Conservation (phyloP, 2,797 vertebrate species). For the Margarornis squamiger region DNA sequence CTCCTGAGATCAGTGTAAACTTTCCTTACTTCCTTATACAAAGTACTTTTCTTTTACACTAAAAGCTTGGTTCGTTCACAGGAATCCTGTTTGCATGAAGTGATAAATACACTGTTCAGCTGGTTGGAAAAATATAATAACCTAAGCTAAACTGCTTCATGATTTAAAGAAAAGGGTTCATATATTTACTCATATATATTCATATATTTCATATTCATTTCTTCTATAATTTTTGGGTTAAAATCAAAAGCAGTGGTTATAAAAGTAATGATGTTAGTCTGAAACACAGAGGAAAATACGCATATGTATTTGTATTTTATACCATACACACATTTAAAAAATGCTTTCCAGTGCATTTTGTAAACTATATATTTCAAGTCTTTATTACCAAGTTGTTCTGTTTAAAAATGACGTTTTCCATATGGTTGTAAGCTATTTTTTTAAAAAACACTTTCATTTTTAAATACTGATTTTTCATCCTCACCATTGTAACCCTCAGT, state of each 20-base stretch:
- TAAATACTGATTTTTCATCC: background rate
- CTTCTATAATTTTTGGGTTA: background rate
- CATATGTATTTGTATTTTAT: background rate
- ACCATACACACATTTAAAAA: background rate
- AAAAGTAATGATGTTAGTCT: background rate
- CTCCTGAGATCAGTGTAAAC: background rate
- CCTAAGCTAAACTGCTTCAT: background rate
- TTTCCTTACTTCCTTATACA: background rate
- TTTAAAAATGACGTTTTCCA: background rate
- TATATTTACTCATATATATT: background rate
- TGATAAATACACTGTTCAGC: background rate
- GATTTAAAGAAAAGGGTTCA: background rate
- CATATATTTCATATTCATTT: background rate
- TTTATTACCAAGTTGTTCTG: background rate
- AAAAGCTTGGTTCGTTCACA: background rate
- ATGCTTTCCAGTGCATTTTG: background rate
- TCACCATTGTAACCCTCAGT: background rate
- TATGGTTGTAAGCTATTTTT: background rate
- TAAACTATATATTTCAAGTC: background rate
- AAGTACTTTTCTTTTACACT: background rate
- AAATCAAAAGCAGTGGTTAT: background rate
- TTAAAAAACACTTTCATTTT: background rate
- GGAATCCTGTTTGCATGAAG: background rate
- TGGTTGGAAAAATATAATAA: background rate
- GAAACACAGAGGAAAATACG: background rate